Percentiles rank a stretch among this genome's conserved stretches.
phyloP scores from a whole-genome alignment of 2,888 invertebrate species.

The Onchidella celtica region DNA sequence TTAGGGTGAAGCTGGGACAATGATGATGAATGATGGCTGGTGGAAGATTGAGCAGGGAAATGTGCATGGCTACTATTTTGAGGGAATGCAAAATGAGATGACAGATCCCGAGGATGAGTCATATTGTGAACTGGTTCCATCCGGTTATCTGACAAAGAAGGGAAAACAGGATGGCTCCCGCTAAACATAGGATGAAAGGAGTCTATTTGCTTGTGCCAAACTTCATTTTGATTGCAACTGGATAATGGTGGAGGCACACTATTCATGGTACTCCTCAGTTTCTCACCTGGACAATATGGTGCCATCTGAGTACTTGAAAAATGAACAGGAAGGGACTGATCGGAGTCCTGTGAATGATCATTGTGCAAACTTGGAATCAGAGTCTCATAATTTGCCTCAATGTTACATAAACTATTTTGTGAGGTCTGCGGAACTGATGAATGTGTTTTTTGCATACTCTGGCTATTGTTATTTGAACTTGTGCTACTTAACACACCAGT shows the following conservation, averaged over 20 bases:
- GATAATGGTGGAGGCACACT: background rate
- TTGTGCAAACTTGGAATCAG: background rate
- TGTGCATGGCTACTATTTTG: background rate
- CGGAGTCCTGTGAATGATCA: background rate
- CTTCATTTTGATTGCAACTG: background rate
- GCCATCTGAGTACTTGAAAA: background rate
- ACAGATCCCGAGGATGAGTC: background rate
- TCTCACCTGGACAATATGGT: background rate
- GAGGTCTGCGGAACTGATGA: background rate
- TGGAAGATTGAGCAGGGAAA: background rate
- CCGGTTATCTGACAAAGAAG: background rate
- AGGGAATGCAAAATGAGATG: background rate
- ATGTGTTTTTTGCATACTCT: background rate
- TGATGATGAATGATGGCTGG: background rate
- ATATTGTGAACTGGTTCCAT: background rate
- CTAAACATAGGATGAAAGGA: background rate
- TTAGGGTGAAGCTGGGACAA: background rate
- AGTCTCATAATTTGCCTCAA: constrained; percentile 10
- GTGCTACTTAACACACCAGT: background rate
- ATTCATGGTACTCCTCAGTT: background rate
- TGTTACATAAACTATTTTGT: background rate
- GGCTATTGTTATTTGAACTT: background rate
- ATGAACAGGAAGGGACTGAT: background rate
- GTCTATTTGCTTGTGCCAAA: background rate
- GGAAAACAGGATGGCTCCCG: background rate